phyloP scores from a whole-genome alignment of 2,888 invertebrate species.

The Plusia festucae region DNA sequence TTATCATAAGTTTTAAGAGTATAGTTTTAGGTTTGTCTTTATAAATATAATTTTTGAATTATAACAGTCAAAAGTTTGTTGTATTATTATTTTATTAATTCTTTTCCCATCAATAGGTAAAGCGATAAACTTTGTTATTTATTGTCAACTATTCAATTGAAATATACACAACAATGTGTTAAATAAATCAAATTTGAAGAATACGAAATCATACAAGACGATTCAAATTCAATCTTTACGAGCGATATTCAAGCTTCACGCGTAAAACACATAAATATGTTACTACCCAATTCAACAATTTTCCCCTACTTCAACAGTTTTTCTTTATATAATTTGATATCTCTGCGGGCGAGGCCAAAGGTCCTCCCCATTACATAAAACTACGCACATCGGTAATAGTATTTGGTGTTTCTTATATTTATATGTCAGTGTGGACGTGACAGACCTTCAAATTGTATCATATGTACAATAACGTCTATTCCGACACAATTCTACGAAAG shows the following conservation, averaged over 20 bases:
- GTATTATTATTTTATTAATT: not conserved
- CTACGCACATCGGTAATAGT: constrained; percentile 44
- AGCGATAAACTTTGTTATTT: not conserved
- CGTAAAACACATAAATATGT: constrained; percentile 46
- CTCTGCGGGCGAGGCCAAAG: constrained; percentile 44
- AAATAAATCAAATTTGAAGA: constrained; percentile 13
- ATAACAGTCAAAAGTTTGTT: no score
- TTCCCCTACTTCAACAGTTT: constrained; percentile 28
- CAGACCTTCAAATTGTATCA: constrained; percentile 25
- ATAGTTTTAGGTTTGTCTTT: no score
- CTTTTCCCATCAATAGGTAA: not conserved
- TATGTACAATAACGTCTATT: constrained; percentile 20
- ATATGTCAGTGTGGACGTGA: constrained; percentile 43
- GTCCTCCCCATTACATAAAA: constrained; percentile 48
- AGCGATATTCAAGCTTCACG: constrained; percentile 24
- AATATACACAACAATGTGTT: constrained; percentile 22
- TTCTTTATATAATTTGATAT: constrained; percentile 50
- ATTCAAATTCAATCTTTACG: constrained; percentile 28
- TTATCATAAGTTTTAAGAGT: no score
- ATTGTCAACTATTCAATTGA: constrained; percentile 3
- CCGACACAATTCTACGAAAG: constrained; percentile 6
- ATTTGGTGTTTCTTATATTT: constrained; percentile 50
- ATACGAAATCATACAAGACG: constrained; percentile 25
- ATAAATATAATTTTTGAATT: no score
- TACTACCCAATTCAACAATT: constrained; percentile 41